Evolutionary conservation across 2,888 invertebrate genomes (phyloP), one percentile per base, ranked within the genome.

Genomic region (Exocentrus adspersus): DNA sequence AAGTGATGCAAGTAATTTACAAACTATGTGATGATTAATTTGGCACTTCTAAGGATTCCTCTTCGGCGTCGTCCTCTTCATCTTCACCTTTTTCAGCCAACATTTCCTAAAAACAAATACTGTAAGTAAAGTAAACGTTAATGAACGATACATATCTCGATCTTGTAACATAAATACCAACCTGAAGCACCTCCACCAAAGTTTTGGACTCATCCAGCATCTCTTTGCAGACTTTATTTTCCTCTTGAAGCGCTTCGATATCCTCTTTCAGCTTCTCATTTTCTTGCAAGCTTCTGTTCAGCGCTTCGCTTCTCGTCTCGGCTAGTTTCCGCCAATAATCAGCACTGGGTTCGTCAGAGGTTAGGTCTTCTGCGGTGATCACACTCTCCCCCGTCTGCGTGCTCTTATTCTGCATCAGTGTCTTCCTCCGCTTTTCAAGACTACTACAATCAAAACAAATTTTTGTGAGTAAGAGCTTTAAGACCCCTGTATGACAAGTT

Each of bases 241-340:
- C 89, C 78, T 92, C 89, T 67, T 80, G 72, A 2, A 83, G 69
- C 1, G 74, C 64, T 56, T 79, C 78, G 42, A 87, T 81, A 64
- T 84, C 80, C 32, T 86, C 85, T 67, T 86, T 84, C 17, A 88
- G 77, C 70, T 85, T 85, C 64, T 87, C 87, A 82, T 92, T 93
- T 81, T 93, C 92, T 60, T 87, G 85, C 21, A 93, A 84, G 20
- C 92, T 88, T 65, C 90, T 88, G 74, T 92, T 87, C 20, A 94
- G 81, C 1, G 91, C 90, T 71, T 87, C 83, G 62, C 90, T 87
- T 64, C 93, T 86, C 75, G 89, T 90, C 78, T 92, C 92, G 19
- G 93, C 92, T 67, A 93, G 78, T 46, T 87, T 83, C 81, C 92
- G 85, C 92, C 92, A 94, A 78, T 93, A 94, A 67, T 87, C 87